A percentile compares a stretch with the other conserved stretches of the same genome.
Evolutionary conservation across 2,888 invertebrate genomes (phyloP).

Genomic region (Dysmachus trigonus): DNA sequence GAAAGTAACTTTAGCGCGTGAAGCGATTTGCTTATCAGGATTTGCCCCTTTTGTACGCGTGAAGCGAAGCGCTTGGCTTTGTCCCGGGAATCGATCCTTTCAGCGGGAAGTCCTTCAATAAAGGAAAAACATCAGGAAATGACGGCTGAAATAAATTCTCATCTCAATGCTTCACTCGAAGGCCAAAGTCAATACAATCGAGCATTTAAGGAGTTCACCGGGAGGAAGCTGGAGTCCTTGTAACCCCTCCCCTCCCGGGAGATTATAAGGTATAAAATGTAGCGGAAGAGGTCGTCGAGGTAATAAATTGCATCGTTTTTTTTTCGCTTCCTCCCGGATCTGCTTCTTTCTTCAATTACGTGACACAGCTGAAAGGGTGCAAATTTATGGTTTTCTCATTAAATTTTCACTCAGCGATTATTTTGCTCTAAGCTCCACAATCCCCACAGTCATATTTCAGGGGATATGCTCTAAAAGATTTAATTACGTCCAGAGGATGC

Average conservation of each 20-base stretch:
- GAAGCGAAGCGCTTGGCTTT: background rate
- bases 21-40: background rate
- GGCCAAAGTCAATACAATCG: background rate
- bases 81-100: background rate
- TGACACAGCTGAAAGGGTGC: background rate
- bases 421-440: background rate
- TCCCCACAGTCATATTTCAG: background rate
- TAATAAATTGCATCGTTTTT: conserved; percentile 19
- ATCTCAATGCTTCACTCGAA: background rate
- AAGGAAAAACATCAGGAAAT: background rate
- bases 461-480: background rate
- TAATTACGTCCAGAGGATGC: conserved; percentile 6
- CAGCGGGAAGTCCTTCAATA: background rate
- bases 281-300: background rate
- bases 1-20: background rate
- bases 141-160: background rate
- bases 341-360: background rate
- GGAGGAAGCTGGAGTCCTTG: background rate
- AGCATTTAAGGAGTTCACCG: background rate
- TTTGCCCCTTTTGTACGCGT: background rate
- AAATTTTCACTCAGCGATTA: background rate
- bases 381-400: conserved; percentile 26
- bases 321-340: background rate
- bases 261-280: conserved; percentile 5
- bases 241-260: background rate